Evolutionary conservation across 2,888 invertebrate species (phyloP).

Genomic region (Drosophila mimica): DNA sequence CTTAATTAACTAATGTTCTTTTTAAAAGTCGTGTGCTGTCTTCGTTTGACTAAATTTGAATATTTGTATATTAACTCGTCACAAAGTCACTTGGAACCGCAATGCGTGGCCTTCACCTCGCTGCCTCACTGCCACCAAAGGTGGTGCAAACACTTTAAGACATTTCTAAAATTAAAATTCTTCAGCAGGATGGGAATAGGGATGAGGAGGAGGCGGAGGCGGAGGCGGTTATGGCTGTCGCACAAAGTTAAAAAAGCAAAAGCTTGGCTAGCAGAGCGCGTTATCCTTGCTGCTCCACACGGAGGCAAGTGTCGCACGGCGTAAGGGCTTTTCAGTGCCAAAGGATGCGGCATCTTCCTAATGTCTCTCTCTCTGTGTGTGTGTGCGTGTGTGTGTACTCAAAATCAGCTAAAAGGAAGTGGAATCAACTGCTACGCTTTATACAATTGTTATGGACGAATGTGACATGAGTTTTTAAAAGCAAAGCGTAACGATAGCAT

Average conservation of each 20-base stretch:
- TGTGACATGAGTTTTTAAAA: conserved; percentile 1
- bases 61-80: conserved; percentile 64
- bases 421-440: conserved; percentile 18
- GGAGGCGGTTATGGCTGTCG: not conserved
- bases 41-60: conserved; percentile 41
- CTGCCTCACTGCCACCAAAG: not conserved
- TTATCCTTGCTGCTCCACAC: conserved; percentile 21
- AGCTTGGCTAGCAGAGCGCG: conserved; percentile 8
- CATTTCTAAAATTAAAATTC: conserved; percentile 53
- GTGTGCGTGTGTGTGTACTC: not conserved
- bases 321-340: conserved; percentile 55
- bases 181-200: too few species aligned
- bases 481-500: not conserved
- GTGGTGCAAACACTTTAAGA: conserved; percentile 19
- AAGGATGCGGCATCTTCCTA: conserved; percentile 34
- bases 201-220: too few species aligned
- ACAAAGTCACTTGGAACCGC: conserved; percentile 52
- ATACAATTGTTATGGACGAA: conserved; percentile 10
- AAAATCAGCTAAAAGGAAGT: conserved; percentile 18
- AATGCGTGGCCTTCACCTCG: not conserved
- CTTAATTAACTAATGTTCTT: conserved; percentile 26
- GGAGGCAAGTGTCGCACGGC: conserved; percentile 52
- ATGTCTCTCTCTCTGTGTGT: not conserved
- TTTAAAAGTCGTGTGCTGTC: conserved; percentile 4
- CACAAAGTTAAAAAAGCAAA: conserved; percentile 10